Evolutionary conservation across 2,888 invertebrate species (phyloP), one percentile per base, ranked within the genome.

Genomic region (Blera fallax): DNA sequence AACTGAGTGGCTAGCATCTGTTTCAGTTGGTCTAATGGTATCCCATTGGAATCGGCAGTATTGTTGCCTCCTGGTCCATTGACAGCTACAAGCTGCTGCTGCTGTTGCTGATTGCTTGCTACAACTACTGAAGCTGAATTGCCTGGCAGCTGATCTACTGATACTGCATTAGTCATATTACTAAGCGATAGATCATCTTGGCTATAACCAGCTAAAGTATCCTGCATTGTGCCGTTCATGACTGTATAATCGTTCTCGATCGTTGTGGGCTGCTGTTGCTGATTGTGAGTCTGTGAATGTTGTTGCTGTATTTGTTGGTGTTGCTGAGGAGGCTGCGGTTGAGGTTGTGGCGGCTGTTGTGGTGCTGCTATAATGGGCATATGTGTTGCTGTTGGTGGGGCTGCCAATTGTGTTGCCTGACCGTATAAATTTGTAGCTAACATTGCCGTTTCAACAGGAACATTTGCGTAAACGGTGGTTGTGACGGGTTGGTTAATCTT

Each of bases 1-100:
- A 97, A 94, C 92, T 97, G 97, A 74, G 95, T 94, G 88, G 95
- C 95, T 89, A 97, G 94, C 94, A 95, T 94, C 90, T 94, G 95
- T 92, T 96, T 95, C 56, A 97, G 93, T 92, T 96, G 95, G 88
- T 96, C 95, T 90, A 96, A 93, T 87, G 96, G 94, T 89, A 95
- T 94, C 87, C 93, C 93, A 87, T 93, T 91, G 82, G 92, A 91
- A 83, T 93, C 92, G 87, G 91, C 90, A 90, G 92, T 92, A 82
- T 50, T 79, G 70, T 87, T 88, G 21, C 43, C 40, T 10, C 56
- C 73, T 69, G 82, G 82, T 24, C 87, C 87, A 82, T 87, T 87
- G 16, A 34, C 48, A 56, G 72, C 14, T 48, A 69, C 88, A 88
- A 67, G 87, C 87, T 87, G 87, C 50, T 87, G 87, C n/a, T n/a